Conservation (phyloP, 2,113 vertebrate species). For the Danionella cerebrum region DNA sequence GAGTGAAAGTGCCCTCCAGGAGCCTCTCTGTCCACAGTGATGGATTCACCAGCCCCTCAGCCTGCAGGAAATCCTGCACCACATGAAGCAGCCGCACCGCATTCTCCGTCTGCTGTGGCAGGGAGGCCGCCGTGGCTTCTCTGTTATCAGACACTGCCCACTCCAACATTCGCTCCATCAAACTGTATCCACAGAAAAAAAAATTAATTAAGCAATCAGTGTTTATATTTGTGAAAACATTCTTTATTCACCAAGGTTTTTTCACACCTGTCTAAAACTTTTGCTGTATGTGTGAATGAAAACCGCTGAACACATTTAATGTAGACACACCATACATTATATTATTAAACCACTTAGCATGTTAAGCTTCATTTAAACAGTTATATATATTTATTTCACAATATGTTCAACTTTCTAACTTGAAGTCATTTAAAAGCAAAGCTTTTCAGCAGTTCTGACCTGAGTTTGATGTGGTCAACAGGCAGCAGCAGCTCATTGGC, state of each 20-base stretch:
- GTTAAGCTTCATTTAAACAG: no score
- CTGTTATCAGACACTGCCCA: constrained; percentile 84
- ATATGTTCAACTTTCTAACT: no score
- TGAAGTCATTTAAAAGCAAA: no score
- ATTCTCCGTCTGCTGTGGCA: constrained; percentile 83
- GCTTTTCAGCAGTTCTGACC: constrained; percentile 61
- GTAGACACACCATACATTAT: no score
- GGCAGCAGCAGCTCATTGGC: constrained; percentile 81
- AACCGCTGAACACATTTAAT: no score
- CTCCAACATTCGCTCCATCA: constrained; percentile 93
- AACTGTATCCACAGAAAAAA: constrained; percentile 53
- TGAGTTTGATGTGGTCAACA: constrained; percentile 88
- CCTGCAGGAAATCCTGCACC: constrained; percentile 89
- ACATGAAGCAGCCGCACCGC: constrained; percentile 82
- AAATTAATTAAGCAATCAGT: no score
- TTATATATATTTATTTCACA: no score
- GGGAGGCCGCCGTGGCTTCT: constrained; percentile 70
- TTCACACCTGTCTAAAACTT: no score
- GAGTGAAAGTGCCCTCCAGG: constrained; percentile 80
- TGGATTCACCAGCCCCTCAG: constrained; percentile 82
- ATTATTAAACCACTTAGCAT: no score
- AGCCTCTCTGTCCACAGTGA: constrained; percentile 91
- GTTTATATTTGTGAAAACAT: no score
- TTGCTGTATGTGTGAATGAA: no score
- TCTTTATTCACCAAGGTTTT: no score